Conservation (phyloP, 2,888 invertebrate genomes). For the Trissoscelio sp. region DNA sequence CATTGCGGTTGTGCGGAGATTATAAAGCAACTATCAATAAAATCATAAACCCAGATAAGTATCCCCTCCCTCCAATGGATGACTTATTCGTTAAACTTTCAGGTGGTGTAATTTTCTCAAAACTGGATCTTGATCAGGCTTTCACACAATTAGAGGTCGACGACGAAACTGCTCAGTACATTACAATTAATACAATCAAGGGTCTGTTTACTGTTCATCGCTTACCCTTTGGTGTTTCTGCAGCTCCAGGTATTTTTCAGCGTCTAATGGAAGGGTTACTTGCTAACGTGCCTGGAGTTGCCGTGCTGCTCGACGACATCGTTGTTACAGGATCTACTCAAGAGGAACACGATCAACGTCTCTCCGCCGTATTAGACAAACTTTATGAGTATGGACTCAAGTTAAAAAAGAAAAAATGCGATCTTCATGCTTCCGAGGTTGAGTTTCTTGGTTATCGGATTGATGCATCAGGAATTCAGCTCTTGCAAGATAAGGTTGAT, state of each 20-base stretch:
- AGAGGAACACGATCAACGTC: constrained; percentile 16
- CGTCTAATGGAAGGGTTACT: constrained; percentile 53
- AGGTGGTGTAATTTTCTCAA: constrained; percentile 12
- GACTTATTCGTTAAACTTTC: constrained; percentile 26
- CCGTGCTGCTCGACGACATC: too few relatives aligned
- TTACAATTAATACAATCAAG: constrained; percentile 24
- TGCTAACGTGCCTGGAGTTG: too few relatives aligned
- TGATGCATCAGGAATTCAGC: not conserved
- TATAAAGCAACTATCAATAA: constrained; percentile 24
- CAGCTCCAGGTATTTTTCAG: constrained; percentile 61
- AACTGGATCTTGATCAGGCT: constrained; percentile 13
- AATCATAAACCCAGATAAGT: constrained; percentile 4
- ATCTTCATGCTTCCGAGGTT: not conserved
- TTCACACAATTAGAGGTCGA: not conserved
- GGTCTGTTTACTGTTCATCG: constrained; percentile 59
- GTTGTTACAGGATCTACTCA: not conserved
- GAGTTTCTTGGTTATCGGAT: not conserved
- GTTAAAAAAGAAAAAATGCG: not conserved
- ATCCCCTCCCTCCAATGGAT: constrained; percentile 14
- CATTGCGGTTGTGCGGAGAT: constrained; percentile 15
- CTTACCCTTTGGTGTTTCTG: constrained; percentile 72
- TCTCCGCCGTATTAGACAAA: constrained; percentile 3
- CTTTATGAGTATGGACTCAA: not conserved
- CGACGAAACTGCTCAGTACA: not conserved
- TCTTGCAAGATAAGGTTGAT: not conserved